phyloP scores from a whole-genome alignment of 2,113 vertebrate species.

The Sprattus sprattus region DNA sequence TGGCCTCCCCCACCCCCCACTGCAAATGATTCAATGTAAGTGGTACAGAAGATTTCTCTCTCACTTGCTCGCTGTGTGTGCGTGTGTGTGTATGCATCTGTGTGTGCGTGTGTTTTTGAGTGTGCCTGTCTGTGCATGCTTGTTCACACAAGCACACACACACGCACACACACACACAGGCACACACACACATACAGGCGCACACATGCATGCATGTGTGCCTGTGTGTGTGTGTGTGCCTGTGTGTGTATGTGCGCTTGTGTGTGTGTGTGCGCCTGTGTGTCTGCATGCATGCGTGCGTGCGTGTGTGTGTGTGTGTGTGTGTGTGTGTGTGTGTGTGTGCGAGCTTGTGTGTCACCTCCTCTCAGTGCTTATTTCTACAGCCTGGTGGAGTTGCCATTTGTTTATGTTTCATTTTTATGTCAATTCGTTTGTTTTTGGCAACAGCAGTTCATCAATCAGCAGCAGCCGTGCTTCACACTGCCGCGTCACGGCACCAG shows the following conservation, averaged over 20 bases:
- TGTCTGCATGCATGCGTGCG: background rate
- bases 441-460: conserved; percentile 37
- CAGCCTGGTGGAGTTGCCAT: background rate
- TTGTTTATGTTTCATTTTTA: conserved; percentile 16
- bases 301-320: background rate
- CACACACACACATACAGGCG: too few relatives aligned
- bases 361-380: background rate
- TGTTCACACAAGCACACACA: too few relatives aligned
- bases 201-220: background rate
- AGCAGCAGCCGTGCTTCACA: conserved; percentile 10
- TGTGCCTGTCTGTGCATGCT: too few relatives aligned
- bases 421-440: conserved; percentile 32
- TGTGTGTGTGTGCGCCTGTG: background rate
- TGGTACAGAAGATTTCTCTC: background rate
- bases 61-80: background rate
- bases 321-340: background rate
- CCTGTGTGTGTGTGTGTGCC: background rate
- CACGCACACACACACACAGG: too few relatives aligned
- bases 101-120: conserved; percentile 25
- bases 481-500: background rate
- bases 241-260: background rate
- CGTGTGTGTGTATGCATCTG: background rate
- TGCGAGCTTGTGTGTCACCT: background rate
- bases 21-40: conserved; percentile 48
- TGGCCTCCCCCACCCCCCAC: conserved; percentile 39